Evolutionary conservation across 2,113 vertebrate genomes (phyloP), one percentile per base, ranked within the genome.

Genomic region (Phrynosoma blainvillii): DNA sequence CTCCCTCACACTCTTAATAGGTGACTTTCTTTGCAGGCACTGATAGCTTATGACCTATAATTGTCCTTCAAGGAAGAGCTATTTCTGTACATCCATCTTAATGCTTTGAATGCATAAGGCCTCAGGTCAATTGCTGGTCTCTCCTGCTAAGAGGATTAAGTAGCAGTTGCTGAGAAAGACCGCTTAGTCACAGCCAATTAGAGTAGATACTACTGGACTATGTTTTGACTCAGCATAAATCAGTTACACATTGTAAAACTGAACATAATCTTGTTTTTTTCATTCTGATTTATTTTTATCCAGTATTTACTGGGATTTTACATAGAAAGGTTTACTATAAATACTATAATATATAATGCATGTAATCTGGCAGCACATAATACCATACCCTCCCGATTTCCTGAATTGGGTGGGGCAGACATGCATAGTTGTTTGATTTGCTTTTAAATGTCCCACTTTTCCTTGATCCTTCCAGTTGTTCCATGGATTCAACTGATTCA

Each of bases 1-100:
- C 59, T 86, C 47, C 47, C 13, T 56, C 54, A 47, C 30, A 30
- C 30, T 21, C 81, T 83, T 83, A 88, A 88, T 76, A 78, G 21
- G 80, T 56, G 73, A 70, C 42, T 14, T 83, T 83, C 70, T 68
- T 2, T 40, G 30, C 40, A 68, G 59, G 59, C 52, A 56, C 82
- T 54, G n/a, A 30, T 83, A 59, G 42, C 80, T 83, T 83, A 47
- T 77, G 36, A 75, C 65, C 65, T 52, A 52, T 68, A 86, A 56
- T 66, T 85, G 13, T 76, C 52, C 79, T 81, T 81, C 78, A 59
- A 13, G 47, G 85, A 59, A 81, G 32, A 68, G 52, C 52, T 81
- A 81, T 30, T 27, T 84, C 52, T 56, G 27, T 23, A 79, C 27
- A 84, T 74, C 25, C 83, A 74, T 84, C 52, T 59, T n/a, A 84